Evolutionary conservation across 53 echinoderm and acorn worm species (phyloP), one percentile per base, ranked within the genome.

Genomic region (Mesocentrotus franciscanus): DNA sequence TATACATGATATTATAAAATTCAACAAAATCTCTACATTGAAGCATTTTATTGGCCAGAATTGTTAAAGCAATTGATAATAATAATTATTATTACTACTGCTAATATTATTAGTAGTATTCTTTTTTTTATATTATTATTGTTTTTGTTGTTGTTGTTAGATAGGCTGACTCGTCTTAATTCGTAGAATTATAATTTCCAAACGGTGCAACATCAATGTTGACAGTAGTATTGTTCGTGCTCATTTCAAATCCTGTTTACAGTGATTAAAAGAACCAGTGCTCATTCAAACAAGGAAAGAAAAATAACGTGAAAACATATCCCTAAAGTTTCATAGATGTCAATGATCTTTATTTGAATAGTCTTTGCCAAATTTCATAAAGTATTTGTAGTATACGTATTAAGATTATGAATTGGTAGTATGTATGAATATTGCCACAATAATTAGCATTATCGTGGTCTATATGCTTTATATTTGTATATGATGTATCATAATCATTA

Each of bases 381-480:
- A 81, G 36, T 29, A 18, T 39, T 1, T 17, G 20, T 81, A 81
- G 81, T 39, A n/a, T n/a, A 81, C 9, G 15, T 42, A 42, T 81
- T 81, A 11, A 81, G 9, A 33, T 9, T 39, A 81, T 81, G 42
- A 36, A 81, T 49, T 39, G 36, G 42, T 81, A 42, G 81, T 39
- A 81, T 81, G 17, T 42, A 81, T 81, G 22, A 33, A 36, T 81
- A 81, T 81, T 78, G 15, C 32, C 34, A 34, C 15, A 32, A 78
- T 34, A 78, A 78, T 9, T 34, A 20, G 20, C 12, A 81, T 76
- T 27, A 33, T 42, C 42, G 1, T 33, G 42, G 39, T 81, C 81
- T 39, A 81, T 42, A 90, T 90, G 58, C 90, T 90, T 90, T 58
- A 58, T 60, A 90, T 90, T 90, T 90, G 9, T 90, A 90, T 24